Base-by-base conservation (phyloP, 2,888 invertebrate genomes). In the Erebia ligea region DNA sequence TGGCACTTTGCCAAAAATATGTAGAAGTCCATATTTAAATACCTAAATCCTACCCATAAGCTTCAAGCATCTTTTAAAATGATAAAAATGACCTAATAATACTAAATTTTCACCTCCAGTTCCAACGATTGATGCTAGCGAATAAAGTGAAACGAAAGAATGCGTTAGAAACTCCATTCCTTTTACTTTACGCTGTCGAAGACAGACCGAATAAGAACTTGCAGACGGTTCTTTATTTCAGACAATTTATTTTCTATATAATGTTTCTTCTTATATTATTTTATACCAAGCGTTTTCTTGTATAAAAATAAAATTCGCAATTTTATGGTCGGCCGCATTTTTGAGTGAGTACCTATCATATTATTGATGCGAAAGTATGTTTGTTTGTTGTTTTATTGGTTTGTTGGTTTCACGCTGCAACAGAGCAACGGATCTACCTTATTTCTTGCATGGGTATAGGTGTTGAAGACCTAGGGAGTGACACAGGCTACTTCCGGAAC, bases 151-250 rank as follows among this genome's bases (percentile, higher is more conserved):
- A 69, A 21, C 19, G 56, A 42, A 42, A 72, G 71, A 74, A 70
- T 70, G 72, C 62, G 68, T 69, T 59, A 40, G 69, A 64, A 74
- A 70, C 50, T 70, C 69, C 68, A 68, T 72, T 58, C 74, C 67
- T 68, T 72, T 72, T 64, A 52, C 64, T 72, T 71, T 66, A 57
- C 66, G 66, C 62, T 66, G 58, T 68, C 48, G 72, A 72, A 72
- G 72, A 74, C 72, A 72, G 68, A 68, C 70, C 68, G 69, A 64
- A 57, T 70, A 68, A 66, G 66, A 70, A 67, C 61, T 72, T 66
- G 50, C 58, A 42, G 62, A 21, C 48, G 62, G 62, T 62, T 48
- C 62, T 62, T 62, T 62, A 48, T 62, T 62, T 48, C 48, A 62
- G 15, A 21, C 48, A 21, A 62, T 62, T 62, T 62, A 48, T 62